Percentiles rank a stretch among this genome's conserved stretches.
Evolutionary conservation across 1,140 invertebrate genomes (phyloP).

Genomic region (Sycobia sp.): DNA sequence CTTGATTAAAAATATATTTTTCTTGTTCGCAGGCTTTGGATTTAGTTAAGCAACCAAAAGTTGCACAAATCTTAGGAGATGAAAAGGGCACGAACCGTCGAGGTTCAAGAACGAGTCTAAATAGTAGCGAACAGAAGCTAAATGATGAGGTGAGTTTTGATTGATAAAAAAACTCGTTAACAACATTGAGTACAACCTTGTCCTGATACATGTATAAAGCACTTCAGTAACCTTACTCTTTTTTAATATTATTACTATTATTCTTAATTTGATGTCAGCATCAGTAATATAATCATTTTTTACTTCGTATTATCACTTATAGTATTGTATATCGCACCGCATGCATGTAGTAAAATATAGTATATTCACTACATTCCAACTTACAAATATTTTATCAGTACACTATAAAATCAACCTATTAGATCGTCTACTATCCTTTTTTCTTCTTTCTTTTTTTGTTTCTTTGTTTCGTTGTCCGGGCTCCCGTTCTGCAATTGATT

Average conservation of each 20-base stretch:
- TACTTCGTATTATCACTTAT: slow-evolving; percentile 18
- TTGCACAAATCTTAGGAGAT: slow-evolving; percentile 71
- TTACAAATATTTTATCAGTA: not conserved
- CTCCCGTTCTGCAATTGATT: slow-evolving; percentile 51
- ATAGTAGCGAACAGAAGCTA: slow-evolving; percentile 57
- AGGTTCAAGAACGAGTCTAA: slow-evolving; percentile 56
- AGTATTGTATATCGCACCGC: slow-evolving; percentile 47
- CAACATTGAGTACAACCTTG: not conserved
- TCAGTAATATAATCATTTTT: slow-evolving; percentile 26
- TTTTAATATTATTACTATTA: slow-evolving; percentile 20
- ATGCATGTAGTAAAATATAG: slow-evolving; percentile 49
- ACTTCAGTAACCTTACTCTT: slow-evolving; percentile 12
- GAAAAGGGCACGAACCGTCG: slow-evolving; percentile 55
- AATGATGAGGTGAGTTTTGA: slow-evolving; percentile 57
- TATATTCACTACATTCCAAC: not conserved
- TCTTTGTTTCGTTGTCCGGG: slow-evolving; percentile 56
- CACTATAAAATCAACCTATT: slow-evolving; percentile 46
- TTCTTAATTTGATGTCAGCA: slow-evolving; percentile 19
- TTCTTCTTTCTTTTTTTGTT: slow-evolving; percentile 59
- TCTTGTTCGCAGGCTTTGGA: slow-evolving; percentile 74
- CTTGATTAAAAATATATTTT: not conserved
- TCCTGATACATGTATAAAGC: not conserved
- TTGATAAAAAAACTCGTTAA: not conserved
- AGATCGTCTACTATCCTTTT: slow-evolving; percentile 60
- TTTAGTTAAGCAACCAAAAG: slow-evolving; percentile 88